These are phyloP conservation scores for Drosophila carrolli DNA, from an alignment of 1,140 invertebrate species.

Conservation along the genomic window DNA sequence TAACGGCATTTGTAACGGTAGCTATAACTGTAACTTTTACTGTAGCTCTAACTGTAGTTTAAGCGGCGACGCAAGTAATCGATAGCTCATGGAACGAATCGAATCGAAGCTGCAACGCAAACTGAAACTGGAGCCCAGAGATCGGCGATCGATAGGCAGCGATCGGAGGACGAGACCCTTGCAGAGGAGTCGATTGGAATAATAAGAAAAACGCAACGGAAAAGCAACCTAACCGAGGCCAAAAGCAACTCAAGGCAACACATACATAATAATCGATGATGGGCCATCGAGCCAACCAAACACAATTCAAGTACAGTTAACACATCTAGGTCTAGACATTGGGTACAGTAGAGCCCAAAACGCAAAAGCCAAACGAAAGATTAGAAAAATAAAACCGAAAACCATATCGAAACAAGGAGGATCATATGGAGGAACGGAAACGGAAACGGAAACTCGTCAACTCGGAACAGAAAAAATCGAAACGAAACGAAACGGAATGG, in stretches of 20 bases:
- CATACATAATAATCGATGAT: conserved; percentile 21
- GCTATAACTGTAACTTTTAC: conserved; percentile 41
- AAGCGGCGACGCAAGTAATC: conserved; percentile 23
- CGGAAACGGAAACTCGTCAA: conserved; percentile 18
- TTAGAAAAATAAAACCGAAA: conserved; percentile 14
- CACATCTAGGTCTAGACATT: conserved; percentile 14
- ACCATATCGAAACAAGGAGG: conserved; percentile 7
- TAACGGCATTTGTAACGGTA: conserved; percentile 39
- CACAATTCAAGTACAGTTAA: conserved; percentile 18
- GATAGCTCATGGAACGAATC: conserved; percentile 6
- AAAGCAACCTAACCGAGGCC: conserved; percentile 34
- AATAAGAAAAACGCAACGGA: conserved; percentile 28
- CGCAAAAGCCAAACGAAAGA: conserved; percentile 38
- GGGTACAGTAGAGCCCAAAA: conserved; percentile 39
- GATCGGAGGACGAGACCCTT: conserved; percentile 21
- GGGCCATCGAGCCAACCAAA: conserved; percentile 12
- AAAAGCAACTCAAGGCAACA: conserved; percentile 41
- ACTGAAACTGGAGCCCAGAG: conserved; percentile 3
- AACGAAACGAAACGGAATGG: conserved; percentile 28
- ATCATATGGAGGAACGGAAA: conserved; percentile 27
- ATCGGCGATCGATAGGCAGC: conserved; percentile 12
- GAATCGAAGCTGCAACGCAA: conserved; percentile 4
- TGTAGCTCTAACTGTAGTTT: conserved; percentile 37
- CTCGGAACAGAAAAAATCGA: conserved; percentile 8
- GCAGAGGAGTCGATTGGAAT: background rate